phyloP scores from a whole-genome alignment of 2,888 invertebrate species.

The Drosophila rubida region DNA sequence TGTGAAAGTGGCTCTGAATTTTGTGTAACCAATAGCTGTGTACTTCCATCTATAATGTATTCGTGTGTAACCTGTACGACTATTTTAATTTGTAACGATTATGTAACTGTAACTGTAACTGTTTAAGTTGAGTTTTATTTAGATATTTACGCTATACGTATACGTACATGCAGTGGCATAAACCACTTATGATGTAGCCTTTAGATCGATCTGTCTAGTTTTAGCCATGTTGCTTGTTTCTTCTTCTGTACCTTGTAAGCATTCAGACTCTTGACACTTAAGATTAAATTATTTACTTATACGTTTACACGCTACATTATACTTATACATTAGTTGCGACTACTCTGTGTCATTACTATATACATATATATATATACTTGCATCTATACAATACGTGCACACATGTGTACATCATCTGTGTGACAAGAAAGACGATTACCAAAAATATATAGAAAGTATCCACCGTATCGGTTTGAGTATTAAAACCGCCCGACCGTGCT shows the following conservation, averaged over 20 bases:
- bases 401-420: slow-evolving; percentile 16
- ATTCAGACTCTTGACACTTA: slow-evolving; percentile 33
- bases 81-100: slow-evolving; percentile 17
- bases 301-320: slow-evolving; percentile 5
- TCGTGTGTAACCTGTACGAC: slow-evolving; percentile 9
- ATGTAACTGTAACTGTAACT: background rate
- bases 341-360: slow-evolving; percentile 18
- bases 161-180: background rate
- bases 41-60: slow-evolving; percentile 38
- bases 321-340: slow-evolving; percentile 4
- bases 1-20: slow-evolving; percentile 14
- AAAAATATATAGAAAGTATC: slow-evolving; percentile 32
- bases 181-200: background rate
- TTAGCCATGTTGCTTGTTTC: slow-evolving; percentile 54
- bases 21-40: slow-evolving; percentile 47
- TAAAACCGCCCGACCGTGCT: slow-evolving; percentile 17
- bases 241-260: slow-evolving; percentile 32
- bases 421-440: slow-evolving; percentile 42
- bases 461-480: slow-evolving; percentile 26
- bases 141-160: background rate
- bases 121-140: slow-evolving; percentile 24
- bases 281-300: slow-evolving; percentile 25
- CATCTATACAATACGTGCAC: background rate
- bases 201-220: slow-evolving; percentile 12
- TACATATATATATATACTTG: background rate